Conservation (phyloP, 1,140 invertebrate species). For the Neoseiulus cucumeris region DNA sequence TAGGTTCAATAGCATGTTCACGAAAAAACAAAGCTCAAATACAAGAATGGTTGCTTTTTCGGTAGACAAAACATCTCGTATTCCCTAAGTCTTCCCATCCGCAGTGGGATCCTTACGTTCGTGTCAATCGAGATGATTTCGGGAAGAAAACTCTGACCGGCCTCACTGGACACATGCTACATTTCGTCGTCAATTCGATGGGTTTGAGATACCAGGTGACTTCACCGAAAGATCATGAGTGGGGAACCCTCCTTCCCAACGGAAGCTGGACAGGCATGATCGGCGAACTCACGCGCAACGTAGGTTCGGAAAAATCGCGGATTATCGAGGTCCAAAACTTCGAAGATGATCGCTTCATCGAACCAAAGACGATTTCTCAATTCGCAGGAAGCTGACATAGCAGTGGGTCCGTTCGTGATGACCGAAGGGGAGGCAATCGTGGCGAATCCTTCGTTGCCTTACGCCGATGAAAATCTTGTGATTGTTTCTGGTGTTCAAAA, state of each 20-base stretch:
- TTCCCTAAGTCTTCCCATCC: too few relatives aligned
- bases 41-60: too few relatives aligned
- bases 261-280: not conserved
- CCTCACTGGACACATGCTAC: not conserved
- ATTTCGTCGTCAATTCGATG: not conserved
- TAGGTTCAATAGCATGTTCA: not conserved
- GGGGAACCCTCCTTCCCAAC: not conserved
- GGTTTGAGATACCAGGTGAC: not conserved
- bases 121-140: not conserved
- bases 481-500: not conserved
- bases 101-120: not conserved
- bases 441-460: not conserved
- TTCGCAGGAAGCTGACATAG: not conserved
- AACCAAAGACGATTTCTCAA: not conserved
- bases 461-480: not conserved
- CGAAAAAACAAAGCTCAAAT: too few relatives aligned
- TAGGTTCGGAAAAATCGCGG: not conserved
- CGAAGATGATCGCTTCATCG: not conserved
- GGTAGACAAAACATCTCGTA: too few relatives aligned
- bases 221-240: not conserved
- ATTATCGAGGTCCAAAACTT: not conserved
- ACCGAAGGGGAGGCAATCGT: not conserved
- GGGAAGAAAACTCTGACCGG: not conserved
- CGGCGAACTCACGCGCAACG: not conserved
- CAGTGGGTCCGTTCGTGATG: not conserved